Evolutionary conservation across 1,140 invertebrate species (phyloP).

Genomic region (Luehdorfia chinensis): DNA sequence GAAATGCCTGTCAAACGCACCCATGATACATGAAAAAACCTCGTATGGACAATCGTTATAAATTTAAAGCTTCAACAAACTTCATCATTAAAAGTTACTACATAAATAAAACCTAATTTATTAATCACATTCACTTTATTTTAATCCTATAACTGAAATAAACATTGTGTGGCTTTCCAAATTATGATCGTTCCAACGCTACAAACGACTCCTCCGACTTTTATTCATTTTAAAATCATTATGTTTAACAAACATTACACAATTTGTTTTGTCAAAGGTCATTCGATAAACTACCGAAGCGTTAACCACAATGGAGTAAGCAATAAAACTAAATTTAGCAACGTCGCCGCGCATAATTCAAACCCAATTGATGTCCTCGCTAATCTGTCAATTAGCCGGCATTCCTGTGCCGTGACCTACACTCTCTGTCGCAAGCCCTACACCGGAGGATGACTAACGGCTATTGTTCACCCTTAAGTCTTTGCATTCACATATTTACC

Average conservation of each 20-base stretch:
- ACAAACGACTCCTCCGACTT: too few relatives aligned
- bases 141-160: too few relatives aligned
- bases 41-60: too few relatives aligned
- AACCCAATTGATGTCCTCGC: constrained; percentile 31
- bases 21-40: too few relatives aligned
- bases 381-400: constrained; percentile 54
- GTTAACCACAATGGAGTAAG: constrained; percentile 16
- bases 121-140: too few relatives aligned
- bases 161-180: too few relatives aligned
- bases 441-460: constrained; percentile 51
- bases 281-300: constrained; percentile 12
- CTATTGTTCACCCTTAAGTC: constrained; percentile 31
- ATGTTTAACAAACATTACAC: constrained; percentile 11
- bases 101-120: too few relatives aligned
- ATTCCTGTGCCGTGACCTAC: constrained; percentile 50
- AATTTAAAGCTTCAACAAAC: too few relatives aligned
- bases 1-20: too few relatives aligned
- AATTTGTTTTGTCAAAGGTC: constrained; percentile 8
- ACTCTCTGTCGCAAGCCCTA: constrained; percentile 28
- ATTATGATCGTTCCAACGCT: too few relatives aligned
- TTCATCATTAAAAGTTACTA: too few relatives aligned
- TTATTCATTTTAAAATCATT: too few relatives aligned
- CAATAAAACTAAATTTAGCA: constrained; percentile 17
- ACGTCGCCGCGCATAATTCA: constrained; percentile 24
- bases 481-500: constrained; percentile 12